Evolutionary conservation across 2,113 vertebrate genomes (phyloP), one percentile per base, ranked within the genome.

Genomic region (Talpa occidentalis): DNA sequence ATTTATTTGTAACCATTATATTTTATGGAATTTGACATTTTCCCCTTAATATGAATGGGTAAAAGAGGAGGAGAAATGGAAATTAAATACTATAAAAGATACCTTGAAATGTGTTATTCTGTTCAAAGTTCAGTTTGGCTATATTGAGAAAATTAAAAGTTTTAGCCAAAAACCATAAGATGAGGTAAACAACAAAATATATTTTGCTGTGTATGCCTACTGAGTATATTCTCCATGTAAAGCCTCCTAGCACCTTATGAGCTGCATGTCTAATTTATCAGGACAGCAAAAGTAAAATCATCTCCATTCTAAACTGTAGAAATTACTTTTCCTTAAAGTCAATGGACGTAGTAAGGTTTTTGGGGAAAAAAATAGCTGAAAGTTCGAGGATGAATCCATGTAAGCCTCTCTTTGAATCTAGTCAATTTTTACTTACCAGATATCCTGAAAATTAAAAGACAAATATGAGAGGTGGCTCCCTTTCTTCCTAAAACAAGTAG

Each of bases 111-210:
- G 4, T 80, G 84, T 91, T 86, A 95, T 95, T 97, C 97, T 96
- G 96, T 89, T 86, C 89, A 81, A 0, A n/a, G 94, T 56, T 66
- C 93, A 93, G 85, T 80, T 97, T 87, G 92, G 93, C 96, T 96
- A 94, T 91, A 97, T 97, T 90, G 56, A 76, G 88, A 92, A 96
- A 97, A 96, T 95, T 85, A 96, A 93, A 96, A 60, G 5, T 76
- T 97, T 96, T 94, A 90, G 73, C 79, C 91, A 6, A 83, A 95
- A 95, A 69, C 26, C 89, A 0, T 40, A 92, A 88, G 87, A 42
- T 88, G 62, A 95, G 76, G 66, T 7, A 79, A 96, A 94, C 0
- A 42, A 35, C 9, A 95, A 91, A 64, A 49, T 32, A 1, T 52
- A 1, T 77, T 37, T 17, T 96, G 49, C 85, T 84, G 42, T 24